These are phyloP conservation scores for Hetaerina titia DNA, from an alignment of 2,888 invertebrate genomes.

Conservation along the genomic window DNA sequence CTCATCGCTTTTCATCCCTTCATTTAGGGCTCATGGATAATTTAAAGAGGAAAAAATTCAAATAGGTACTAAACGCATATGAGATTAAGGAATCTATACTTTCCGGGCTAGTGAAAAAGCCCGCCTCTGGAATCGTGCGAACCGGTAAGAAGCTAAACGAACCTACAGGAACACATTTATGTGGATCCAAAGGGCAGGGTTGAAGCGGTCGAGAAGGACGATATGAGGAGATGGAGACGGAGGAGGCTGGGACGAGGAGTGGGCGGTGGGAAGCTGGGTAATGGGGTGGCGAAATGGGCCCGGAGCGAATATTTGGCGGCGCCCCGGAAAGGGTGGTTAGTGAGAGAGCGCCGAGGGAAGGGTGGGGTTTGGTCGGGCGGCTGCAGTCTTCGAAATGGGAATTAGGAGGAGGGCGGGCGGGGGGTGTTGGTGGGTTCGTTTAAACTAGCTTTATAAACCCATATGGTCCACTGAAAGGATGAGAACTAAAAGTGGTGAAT, in stretches of 20 bases:
- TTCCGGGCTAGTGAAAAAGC: too few species aligned
- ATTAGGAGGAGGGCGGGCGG: not conserved
- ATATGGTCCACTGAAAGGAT: not conserved
- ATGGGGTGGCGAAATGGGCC: not conserved
- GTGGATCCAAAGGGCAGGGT: not conserved
- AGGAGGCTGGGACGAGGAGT: not conserved
- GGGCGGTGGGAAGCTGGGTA: not conserved
- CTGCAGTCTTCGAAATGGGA: not conserved
- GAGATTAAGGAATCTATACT: too few species aligned
- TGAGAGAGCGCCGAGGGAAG: not conserved
- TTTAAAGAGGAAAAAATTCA: too few species aligned
- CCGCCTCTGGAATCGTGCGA: too few species aligned
- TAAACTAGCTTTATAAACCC: slow-evolving; percentile 34
- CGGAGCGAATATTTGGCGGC: not conserved
- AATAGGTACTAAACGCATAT: too few species aligned
- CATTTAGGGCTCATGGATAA: too few species aligned
- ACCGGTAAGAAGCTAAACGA: not conserved
- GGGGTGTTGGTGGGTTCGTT: not conserved
- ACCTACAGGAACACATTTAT: not conserved
- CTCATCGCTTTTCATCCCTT: too few species aligned
- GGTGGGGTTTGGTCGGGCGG: not conserved
- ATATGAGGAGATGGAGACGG: not conserved
- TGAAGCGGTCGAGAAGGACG: not conserved
- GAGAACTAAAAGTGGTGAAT: not conserved
- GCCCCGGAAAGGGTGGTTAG: not conserved